phyloP scores from a whole-genome alignment of 1,140 invertebrate species.

The Drosophila lowei region DNA sequence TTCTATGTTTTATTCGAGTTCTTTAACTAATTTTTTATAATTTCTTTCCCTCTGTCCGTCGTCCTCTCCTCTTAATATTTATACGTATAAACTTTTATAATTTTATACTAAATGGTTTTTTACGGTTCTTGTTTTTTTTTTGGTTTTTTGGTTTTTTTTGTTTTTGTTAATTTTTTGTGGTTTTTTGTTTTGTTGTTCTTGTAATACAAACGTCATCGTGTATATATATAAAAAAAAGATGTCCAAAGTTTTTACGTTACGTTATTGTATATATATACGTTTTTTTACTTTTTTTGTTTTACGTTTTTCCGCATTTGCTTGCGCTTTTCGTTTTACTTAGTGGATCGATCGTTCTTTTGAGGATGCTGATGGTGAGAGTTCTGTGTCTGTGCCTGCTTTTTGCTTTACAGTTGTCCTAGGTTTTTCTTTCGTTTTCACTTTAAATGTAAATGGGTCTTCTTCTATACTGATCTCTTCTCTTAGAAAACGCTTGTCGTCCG shows the following conservation, averaged over 20 bases:
- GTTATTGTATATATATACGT: constrained; percentile 79
- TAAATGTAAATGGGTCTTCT: constrained; percentile 55
- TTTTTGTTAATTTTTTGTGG: constrained; percentile 45
- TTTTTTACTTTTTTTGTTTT: constrained; percentile 23
- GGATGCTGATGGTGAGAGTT: constrained; percentile 34
- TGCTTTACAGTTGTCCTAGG: constrained; percentile 73
- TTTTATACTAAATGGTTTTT: constrained; percentile 82
- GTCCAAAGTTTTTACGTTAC: constrained; percentile 80
- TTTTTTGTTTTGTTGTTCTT: constrained; percentile 53
- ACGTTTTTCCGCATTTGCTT: constrained; percentile 20
- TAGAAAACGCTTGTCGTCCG: constrained; percentile 40
- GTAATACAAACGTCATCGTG: constrained; percentile 64
- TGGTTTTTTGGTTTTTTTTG: background rate
- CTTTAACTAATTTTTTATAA: constrained; percentile 80
- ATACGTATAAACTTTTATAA: constrained; percentile 82
- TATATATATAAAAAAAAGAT: constrained; percentile 82
- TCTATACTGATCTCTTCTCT: constrained; percentile 7
- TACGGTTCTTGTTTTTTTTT: constrained; percentile 59
- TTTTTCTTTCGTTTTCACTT: background rate
- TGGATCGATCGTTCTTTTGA: constrained; percentile 73
- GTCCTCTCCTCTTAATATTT: constrained; percentile 64
- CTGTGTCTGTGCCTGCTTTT: constrained; percentile 51
- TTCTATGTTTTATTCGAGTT: constrained; percentile 70
- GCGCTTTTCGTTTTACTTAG: constrained; percentile 53
- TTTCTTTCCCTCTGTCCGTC: constrained; percentile 43